These are phyloP conservation scores for Plebejus melissa DNA, from an alignment of 2,888 invertebrate genomes.

Conservation along the genomic window DNA sequence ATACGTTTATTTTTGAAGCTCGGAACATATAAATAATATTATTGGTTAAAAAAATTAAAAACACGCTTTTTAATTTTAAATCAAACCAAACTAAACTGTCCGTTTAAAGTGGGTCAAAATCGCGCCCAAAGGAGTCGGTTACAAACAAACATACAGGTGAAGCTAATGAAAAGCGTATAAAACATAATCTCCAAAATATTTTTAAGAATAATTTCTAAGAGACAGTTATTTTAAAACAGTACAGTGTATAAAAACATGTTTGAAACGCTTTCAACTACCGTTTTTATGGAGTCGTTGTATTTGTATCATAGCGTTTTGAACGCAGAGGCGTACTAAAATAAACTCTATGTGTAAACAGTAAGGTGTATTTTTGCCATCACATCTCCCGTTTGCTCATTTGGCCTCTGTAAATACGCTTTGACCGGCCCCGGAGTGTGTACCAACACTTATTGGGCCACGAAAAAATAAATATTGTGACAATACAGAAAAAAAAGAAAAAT, in stretches of 20 bases:
- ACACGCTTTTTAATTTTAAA: too few relatives aligned
- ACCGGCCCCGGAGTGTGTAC: constrained; percentile 19
- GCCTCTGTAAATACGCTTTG: constrained; percentile 20
- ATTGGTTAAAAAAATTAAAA: too few relatives aligned
- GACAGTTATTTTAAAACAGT: background rate
- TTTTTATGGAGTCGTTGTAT: background rate
- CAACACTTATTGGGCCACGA: constrained; percentile 17
- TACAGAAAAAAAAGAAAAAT: background rate
- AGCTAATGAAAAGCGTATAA: too few relatives aligned
- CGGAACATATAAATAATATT: background rate
- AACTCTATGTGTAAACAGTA: background rate
- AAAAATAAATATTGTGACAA: constrained; percentile 15
- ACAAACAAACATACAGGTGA: too few relatives aligned
- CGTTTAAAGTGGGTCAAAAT: too few relatives aligned
- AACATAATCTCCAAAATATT: background rate
- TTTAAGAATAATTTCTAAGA: background rate
- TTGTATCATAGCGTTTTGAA: background rate
- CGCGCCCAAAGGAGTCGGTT: too few relatives aligned
- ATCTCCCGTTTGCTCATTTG: constrained; percentile 12
- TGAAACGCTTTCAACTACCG: background rate
- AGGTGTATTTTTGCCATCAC: background rate
- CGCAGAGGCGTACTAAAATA: background rate
- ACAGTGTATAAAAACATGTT: background rate
- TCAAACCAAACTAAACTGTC: too few relatives aligned
- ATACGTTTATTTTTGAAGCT: background rate